Evolutionary conservation across 1,140 invertebrate species (phyloP), one percentile per base, ranked within the genome.

Genomic region (Drosophila pseudoananassae): DNA sequence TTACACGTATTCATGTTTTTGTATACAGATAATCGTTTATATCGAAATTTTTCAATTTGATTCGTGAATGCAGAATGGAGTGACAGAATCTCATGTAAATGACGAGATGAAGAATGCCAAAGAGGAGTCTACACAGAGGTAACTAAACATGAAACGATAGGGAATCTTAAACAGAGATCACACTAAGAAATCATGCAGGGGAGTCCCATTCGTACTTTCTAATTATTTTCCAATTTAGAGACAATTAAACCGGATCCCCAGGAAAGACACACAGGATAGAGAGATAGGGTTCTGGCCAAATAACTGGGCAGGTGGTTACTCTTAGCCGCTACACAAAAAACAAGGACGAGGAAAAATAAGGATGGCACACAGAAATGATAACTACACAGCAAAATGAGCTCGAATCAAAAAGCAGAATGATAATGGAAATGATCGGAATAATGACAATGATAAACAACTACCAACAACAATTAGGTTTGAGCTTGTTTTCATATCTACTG

Each of bases 371-470:
- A 8, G n/a, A 58, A 66, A 51, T 27, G 8, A 33, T 56, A 64
- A 68, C 64, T 66, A 87, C 38, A 87, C 66, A 78, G 63, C 76
- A 64, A 87, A 81, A 65, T 75, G 31, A 53, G 15, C 15, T 54
- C 9, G 33, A 31, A 17, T 36, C 51, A 12, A 40, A 25, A 66
- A 40, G 55, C 33, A 50, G 56, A 66, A 69, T 65, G 36, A 61
- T 52, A 50, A 40, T 54, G 51, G 61, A 65, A 65, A 61, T 59
- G 76, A 76, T 74, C 23, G 10, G 29, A 58, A 76, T 56, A 73
- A 80, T 65, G 38, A 76, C 66, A 74, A 90, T 76, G 45, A 88
- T 64, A 85, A 56, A 84, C 79, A 84, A 70, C 79, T 80, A 89
- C 55, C 53, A 78, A 90, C 85, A 89, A 81, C 80, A 89, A 80